Percentiles rank a stretch among this genome's conserved stretches.
These are phyloP conservation scores for Syngnathus scovelli DNA, from an alignment of 2,113 vertebrate species.

Conservation along the genomic window DNA sequence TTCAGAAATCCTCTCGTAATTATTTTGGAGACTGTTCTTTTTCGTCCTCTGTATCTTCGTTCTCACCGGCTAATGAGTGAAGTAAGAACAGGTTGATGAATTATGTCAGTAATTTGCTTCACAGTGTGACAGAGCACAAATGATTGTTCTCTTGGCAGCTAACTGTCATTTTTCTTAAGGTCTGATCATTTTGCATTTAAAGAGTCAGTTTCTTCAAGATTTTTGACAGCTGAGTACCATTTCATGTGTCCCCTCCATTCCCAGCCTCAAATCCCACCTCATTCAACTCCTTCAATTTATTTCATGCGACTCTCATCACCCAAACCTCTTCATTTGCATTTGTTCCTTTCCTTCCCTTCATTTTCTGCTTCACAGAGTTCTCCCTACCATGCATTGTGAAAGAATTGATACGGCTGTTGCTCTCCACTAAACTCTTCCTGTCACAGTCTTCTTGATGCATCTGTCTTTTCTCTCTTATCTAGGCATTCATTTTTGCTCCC, in stretches of 20 bases:
- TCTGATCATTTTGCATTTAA: background rate
- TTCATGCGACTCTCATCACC: background rate
- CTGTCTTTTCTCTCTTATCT: background rate
- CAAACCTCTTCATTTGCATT: background rate
- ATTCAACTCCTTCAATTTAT: background rate
- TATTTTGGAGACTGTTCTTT: slow-evolving; percentile 6
- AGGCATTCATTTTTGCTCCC: background rate
- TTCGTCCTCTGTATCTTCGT: background rate
- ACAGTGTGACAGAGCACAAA: background rate
- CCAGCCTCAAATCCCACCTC: background rate
- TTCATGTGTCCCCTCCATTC: background rate
- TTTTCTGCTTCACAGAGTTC: background rate
- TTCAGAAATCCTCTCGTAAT: background rate
- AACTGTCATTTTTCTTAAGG: background rate
- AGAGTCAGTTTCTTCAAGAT: background rate
- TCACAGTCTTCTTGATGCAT: background rate
- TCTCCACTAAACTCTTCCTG: background rate
- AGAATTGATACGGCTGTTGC: background rate
- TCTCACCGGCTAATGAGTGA: slow-evolving; percentile 15
- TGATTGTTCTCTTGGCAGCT: background rate
- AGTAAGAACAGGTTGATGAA: slow-evolving; percentile 4
- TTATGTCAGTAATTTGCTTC: slow-evolving; percentile 16
- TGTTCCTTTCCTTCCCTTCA: no score
- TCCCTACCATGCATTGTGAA: background rate
- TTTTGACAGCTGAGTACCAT: background rate